phyloP scores from a whole-genome alignment of 2,113 vertebrate genomes.

The Callopanchax toddi region DNA sequence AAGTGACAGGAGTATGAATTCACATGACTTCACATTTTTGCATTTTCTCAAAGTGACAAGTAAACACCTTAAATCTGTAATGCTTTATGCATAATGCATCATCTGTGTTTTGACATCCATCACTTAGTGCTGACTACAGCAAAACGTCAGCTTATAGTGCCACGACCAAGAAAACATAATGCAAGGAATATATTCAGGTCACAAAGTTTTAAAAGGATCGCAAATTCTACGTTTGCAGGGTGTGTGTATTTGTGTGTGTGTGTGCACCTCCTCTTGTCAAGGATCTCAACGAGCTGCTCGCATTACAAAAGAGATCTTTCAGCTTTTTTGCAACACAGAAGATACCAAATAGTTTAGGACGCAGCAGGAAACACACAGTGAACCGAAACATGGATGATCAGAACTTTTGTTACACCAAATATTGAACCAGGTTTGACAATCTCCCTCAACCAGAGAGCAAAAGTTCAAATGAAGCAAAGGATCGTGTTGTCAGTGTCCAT shows the following conservation, averaged over 20 bases:
- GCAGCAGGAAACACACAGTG: conserved; percentile 61
- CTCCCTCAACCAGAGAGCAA: conserved; percentile 49
- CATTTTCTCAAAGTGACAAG: conserved; percentile 98
- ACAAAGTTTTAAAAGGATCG: conserved; percentile 87
- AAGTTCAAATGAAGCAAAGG: conserved; percentile 52
- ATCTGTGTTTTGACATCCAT: conserved; percentile 98
- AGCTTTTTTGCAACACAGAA: conserved; percentile 56
- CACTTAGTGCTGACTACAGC: conserved; percentile 94
- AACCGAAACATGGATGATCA: conserved; percentile 66
- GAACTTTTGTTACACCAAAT: conserved; percentile 72
- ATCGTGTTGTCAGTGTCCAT: conserved; percentile 71
- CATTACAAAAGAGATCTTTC: conserved; percentile 71
- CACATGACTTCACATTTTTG: conserved; percentile 95
- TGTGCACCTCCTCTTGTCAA: conserved; percentile 47
- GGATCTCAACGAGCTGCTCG: conserved; percentile 74
- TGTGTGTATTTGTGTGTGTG: conserved; percentile 21
- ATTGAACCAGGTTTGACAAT: conserved; percentile 73
- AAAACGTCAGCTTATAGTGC: conserved; percentile 79
- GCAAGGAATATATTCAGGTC: conserved; percentile 90
- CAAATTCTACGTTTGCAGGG: conserved; percentile 44
- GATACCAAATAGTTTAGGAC: conserved; percentile 63
- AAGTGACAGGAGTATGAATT: conserved; percentile 93
- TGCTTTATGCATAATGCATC: conserved; percentile 99
- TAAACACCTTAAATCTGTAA: conserved; percentile 99
- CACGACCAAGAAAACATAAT: conserved; percentile 83